Evolutionary conservation across 1,140 invertebrate species (phyloP).

Genomic region (Drosophila parvula): DNA sequence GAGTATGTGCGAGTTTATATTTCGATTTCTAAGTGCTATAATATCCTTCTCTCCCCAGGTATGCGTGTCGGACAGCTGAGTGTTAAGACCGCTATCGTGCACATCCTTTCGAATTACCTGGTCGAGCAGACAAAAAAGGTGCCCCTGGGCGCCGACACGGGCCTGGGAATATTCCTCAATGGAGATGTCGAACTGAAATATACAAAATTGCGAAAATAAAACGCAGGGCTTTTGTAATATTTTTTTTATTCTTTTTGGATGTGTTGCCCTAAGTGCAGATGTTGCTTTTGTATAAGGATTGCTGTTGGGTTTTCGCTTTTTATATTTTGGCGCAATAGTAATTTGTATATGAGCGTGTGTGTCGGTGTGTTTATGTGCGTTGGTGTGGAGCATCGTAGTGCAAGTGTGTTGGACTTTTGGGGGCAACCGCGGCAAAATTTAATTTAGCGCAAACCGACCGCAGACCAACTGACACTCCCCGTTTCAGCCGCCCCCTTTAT

Average conservation of each 20-base stretch:
- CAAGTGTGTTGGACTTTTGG: conserved; percentile 54
- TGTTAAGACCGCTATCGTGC: conserved; percentile 61
- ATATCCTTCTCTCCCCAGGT: conserved; percentile 10
- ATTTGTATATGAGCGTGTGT: conserved; percentile 29
- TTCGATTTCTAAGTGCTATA: background rate
- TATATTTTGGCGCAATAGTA: conserved; percentile 47
- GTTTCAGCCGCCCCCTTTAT: background rate
- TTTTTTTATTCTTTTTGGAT: conserved; percentile 7
- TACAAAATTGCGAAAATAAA: conserved; percentile 56
- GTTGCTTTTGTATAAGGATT: conserved; percentile 28
- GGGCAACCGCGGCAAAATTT: conserved; percentile 68
- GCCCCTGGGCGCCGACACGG: conserved; percentile 44
- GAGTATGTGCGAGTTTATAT: background rate
- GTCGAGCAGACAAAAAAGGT: conserved; percentile 61
- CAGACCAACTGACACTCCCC: conserved; percentile 71
- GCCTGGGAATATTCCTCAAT: conserved; percentile 61
- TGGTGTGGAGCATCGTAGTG: conserved; percentile 16
- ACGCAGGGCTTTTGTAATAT: conserved; percentile 11
- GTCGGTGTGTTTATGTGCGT: background rate
- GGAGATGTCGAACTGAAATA: conserved; percentile 68
- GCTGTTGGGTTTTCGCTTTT: conserved; percentile 23
- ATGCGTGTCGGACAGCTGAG: conserved; percentile 66
- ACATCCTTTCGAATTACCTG: conserved; percentile 60
- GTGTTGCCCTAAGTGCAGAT: conserved; percentile 33
- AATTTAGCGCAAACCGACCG: conserved; percentile 79